phyloP scores from a whole-genome alignment of 2,888 invertebrate genomes.

The Pegoplata infirma region DNA sequence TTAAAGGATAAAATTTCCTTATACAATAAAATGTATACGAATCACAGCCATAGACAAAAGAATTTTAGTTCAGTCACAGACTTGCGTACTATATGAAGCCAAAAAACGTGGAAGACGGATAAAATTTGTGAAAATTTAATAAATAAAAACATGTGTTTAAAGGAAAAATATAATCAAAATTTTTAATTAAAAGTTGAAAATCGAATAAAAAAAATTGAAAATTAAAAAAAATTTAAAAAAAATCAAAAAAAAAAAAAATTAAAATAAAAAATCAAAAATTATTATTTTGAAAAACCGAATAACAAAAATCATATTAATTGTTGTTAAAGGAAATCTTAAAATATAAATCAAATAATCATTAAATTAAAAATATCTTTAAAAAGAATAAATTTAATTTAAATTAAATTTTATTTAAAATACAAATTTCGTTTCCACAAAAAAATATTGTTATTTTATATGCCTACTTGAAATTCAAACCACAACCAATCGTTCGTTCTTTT shows the following conservation, averaged over 20 bases:
- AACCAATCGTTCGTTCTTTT: too few species aligned
- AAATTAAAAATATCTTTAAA: too few species aligned
- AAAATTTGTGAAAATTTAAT: slow-evolving; percentile 28
- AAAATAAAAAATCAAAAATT: neutral
- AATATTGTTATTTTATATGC: neutral
- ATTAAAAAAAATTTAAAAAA: neutral
- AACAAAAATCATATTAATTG: too few species aligned
- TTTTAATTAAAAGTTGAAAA: neutral
- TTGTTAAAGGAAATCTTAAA: too few species aligned
- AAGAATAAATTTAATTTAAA: neutral
- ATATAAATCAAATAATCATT: too few species aligned
- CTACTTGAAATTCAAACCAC: neutral
- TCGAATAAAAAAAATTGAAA: neutral
- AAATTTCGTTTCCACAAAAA: neutral
- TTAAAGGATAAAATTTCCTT: slow-evolving; percentile 21
- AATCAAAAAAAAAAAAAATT: neutral
- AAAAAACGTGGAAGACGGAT: slow-evolving; percentile 43
- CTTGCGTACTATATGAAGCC: slow-evolving; percentile 55
- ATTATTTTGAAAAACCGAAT: too few species aligned
- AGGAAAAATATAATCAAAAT: neutral
- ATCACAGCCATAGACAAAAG: slow-evolving; percentile 22
- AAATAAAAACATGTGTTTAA: slow-evolving; percentile 44
- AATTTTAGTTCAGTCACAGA: slow-evolving; percentile 52
- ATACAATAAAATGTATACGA: neutral
- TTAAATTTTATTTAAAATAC: neutral